Evolutionary conservation across 2,797 vertebrate species (phyloP).

Genomic region (Pseudochirops corinnae): DNA sequence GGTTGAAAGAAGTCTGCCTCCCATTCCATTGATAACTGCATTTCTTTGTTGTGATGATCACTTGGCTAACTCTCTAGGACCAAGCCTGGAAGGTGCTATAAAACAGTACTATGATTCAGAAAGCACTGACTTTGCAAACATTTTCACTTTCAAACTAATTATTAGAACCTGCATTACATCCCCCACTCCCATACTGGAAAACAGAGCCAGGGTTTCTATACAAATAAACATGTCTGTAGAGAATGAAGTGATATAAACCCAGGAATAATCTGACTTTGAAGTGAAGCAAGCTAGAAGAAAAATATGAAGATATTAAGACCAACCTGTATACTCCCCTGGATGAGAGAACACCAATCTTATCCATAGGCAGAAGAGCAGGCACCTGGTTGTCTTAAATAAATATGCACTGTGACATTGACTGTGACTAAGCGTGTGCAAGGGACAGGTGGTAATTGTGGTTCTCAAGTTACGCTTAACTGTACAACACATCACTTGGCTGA

Average conservation of each 20-base stretch:
- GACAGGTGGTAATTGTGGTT: conserved; percentile 29
- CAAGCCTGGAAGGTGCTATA: not conserved
- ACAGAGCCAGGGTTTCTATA: not conserved
- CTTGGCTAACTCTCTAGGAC: not conserved
- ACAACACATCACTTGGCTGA: conserved; percentile 51
- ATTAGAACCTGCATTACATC: not conserved
- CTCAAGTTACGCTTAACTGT: conserved; percentile 46
- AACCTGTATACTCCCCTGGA: conserved; percentile 37
- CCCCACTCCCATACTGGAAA: not conserved
- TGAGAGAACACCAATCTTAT: not conserved
- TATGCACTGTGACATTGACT: not conserved
- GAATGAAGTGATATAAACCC: not conserved
- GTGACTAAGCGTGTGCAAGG: conserved; percentile 2
- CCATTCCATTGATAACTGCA: not conserved
- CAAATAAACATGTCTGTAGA: not conserved
- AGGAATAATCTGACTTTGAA: not conserved
- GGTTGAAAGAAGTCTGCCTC: not conserved
- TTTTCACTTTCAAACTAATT: not conserved
- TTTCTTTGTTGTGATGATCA: not conserved
- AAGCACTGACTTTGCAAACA: not conserved
- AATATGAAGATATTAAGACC: conserved; percentile 24
- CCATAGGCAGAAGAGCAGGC: conserved; percentile 14
- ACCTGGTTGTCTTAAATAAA: conserved; percentile 50
- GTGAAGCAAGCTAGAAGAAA: not conserved
- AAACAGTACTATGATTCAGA: not conserved